phyloP scores from a whole-genome alignment of 1,140 invertebrate species.

The Apis mellifera region Amel_HAv3.1 CM009931.2:25428501-25429000 shows the following conservation, averaged over 20 bases:
- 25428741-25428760: neutral
- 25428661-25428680: neutral
- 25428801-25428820: conserved; percentile 14
- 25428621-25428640: neutral
- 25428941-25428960: conserved; percentile 27
- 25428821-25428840: conserved; percentile 1
- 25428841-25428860: neutral
- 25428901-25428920: conserved; percentile 53
- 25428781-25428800: conserved; percentile 1
- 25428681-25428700: neutral
- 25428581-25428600: neutral
- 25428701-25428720: neutral
- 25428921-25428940: conserved; percentile 40
- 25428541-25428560: no score
- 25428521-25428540: no score
- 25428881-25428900: conserved; percentile 25
- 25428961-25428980: conserved; percentile 19
- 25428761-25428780: neutral
- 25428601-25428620: neutral
- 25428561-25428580: neutral
- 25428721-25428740: neutral
- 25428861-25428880: conserved; percentile 32
- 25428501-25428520: no score
- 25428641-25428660: neutral
- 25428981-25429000: conserved; percentile 1